phyloP scores from a whole-genome alignment of 2,797 vertebrate species.

The Odontamblyopus lacepedii region DNA sequence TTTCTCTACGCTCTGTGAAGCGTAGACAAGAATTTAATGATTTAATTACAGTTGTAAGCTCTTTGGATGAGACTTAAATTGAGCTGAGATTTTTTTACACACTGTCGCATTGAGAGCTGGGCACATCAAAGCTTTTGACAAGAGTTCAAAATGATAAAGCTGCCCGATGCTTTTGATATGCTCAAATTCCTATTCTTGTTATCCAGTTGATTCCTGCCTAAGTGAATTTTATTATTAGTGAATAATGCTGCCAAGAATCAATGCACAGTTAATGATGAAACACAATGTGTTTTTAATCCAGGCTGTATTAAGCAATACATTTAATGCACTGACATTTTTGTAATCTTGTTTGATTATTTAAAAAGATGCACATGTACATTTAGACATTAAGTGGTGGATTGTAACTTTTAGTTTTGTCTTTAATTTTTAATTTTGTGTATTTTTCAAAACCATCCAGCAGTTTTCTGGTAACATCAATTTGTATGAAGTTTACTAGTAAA shows the following conservation, averaged over 20 bases:
- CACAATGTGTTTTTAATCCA: conserved; percentile 54
- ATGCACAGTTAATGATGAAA: conserved; percentile 70
- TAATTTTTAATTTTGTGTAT: conserved; percentile 41
- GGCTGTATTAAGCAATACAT: conserved; percentile 42
- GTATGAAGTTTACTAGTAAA: conserved; percentile 48
- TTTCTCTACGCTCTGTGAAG: conserved; percentile 98
- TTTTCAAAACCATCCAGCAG: not conserved
- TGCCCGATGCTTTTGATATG: conserved; percentile 85
- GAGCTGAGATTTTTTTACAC: conserved; percentile 92
- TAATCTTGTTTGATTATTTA: conserved; percentile 52
- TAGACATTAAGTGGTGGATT: conserved; percentile 14
- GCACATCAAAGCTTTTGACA: conserved; percentile 96
- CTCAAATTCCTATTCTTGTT: conserved; percentile 83
- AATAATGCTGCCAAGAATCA: conserved; percentile 72
- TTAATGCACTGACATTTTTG: conserved; percentile 43
- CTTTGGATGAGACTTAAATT: conserved; percentile 99
- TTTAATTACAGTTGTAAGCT: conserved; percentile 99
- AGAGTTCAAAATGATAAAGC: conserved; percentile 87
- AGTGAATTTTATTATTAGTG: conserved; percentile 81
- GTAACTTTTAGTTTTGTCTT: not conserved
- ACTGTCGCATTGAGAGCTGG: conserved; percentile 89
- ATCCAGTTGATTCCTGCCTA: conserved; percentile 83
- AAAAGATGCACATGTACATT: conserved; percentile 30
- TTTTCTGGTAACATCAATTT: not conserved
- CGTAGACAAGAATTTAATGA: conserved; percentile 99